Evolutionary conservation across 2,888 invertebrate species (phyloP).

Genomic region (Choristoneura rosaceana): DNA sequence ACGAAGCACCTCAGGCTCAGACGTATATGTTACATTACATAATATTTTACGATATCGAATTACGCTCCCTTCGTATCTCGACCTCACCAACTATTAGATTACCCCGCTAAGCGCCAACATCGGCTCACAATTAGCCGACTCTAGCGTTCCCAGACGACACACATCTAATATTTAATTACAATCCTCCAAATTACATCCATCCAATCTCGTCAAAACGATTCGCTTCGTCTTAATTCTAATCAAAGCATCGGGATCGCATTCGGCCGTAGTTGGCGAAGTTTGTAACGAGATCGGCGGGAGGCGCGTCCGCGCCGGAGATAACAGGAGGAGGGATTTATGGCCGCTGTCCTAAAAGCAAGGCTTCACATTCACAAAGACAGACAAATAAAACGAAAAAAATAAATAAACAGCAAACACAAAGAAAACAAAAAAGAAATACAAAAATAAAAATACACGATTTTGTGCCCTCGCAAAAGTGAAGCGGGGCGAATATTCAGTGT

Average conservation of each 20-base stretch:
- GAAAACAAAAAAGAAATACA: no score
- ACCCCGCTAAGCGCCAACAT: slow-evolving; percentile 9
- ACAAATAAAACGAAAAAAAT: no score
- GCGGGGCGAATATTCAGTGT: no score
- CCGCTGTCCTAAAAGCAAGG: no score
- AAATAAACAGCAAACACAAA: no score
- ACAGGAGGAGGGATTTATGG: neutral
- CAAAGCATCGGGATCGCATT: slow-evolving; percentile 11
- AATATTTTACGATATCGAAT: slow-evolving; percentile 7
- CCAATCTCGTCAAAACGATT: slow-evolving; percentile 25
- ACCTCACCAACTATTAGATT: neutral
- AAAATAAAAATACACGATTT: no score
- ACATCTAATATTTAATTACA: slow-evolving; percentile 18
- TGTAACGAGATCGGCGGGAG: neutral
- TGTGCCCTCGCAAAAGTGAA: no score
- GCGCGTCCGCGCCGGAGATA: neutral
- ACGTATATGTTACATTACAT: neutral
- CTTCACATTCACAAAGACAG: no score
- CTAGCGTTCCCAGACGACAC: neutral
- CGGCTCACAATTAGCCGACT: slow-evolving; percentile 15
- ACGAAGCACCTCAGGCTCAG: neutral
- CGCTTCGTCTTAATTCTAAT: slow-evolving; percentile 17
- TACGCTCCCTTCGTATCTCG: neutral
- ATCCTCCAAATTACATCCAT: slow-evolving; percentile 6
- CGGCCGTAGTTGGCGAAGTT: slow-evolving; percentile 16